phyloP scores from a whole-genome alignment of 1,140 invertebrate species.

The Drosophila sp. region DNA sequence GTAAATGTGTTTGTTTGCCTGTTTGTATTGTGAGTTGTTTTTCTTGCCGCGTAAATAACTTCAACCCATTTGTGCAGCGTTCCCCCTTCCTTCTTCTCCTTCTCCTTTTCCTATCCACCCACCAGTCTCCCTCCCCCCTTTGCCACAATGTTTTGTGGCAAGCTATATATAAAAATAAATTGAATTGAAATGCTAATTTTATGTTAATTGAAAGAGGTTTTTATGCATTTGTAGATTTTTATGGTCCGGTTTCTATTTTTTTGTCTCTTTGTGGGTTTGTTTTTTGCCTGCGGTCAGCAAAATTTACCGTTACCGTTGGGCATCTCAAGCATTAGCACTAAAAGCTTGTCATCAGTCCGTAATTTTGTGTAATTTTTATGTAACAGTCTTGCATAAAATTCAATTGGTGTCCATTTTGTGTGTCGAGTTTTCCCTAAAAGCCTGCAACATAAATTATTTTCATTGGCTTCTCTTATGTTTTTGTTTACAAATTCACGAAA shows the following conservation, averaged over 20 bases:
- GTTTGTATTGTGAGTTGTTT: constrained; percentile 32
- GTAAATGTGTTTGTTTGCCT: constrained; percentile 61
- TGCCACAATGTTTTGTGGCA: not conserved
- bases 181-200: constrained; percentile 82
- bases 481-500: constrained; percentile 64
- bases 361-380: constrained; percentile 59
- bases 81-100: not conserved
- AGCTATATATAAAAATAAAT: constrained; percentile 80
- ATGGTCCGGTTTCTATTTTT: constrained; percentile 55
- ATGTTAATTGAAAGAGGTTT: constrained; percentile 82
- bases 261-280: constrained; percentile 16
- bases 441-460: constrained; percentile 72
- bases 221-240: constrained; percentile 79
- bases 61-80: constrained; percentile 72
- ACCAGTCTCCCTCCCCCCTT: too few relatives aligned
- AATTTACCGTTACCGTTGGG: constrained; percentile 38
- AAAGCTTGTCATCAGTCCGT: constrained; percentile 70
- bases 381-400: constrained; percentile 59
- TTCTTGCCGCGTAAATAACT: constrained; percentile 69
- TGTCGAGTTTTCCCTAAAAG: constrained; percentile 66
- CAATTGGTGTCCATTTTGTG: constrained; percentile 46
- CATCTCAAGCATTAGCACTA: constrained; percentile 67
- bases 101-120: too few relatives aligned
- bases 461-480: constrained; percentile 59
- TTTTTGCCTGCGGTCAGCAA: constrained; percentile 63